Conservation (phyloP, 1,140 invertebrate species). For the Philopotamus ludificatus region DNA sequence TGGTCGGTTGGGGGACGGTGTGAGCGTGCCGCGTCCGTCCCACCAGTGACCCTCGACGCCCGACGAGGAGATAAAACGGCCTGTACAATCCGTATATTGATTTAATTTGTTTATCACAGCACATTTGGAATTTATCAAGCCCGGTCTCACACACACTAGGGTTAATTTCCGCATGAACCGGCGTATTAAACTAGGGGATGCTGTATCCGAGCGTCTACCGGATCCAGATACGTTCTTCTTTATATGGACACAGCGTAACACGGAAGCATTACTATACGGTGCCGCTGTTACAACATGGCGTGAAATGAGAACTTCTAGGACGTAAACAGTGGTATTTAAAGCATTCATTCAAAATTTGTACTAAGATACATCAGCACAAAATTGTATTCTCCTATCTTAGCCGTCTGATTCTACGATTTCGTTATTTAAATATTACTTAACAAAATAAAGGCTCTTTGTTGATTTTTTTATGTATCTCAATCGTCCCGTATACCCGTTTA, state of each 20-base stretch:
- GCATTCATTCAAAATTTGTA: conserved; percentile 43
- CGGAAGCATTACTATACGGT: background rate
- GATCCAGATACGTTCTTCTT: conserved; percentile 17
- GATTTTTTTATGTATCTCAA: conserved; percentile 46
- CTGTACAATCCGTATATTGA: conserved; percentile 66
- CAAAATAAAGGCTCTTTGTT: conserved; percentile 52
- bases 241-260: conserved; percentile 28
- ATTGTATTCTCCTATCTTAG: conserved; percentile 38
- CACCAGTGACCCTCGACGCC: conserved; percentile 24
- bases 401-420: conserved; percentile 40
- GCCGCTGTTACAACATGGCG: conserved; percentile 30
- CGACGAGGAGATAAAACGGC: conserved; percentile 61
- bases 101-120: conserved; percentile 65
- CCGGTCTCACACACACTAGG: conserved; percentile 5
- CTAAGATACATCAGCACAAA: conserved; percentile 41
- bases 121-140: conserved; percentile 65
- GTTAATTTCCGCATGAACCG: conserved; percentile 18
- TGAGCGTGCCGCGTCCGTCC: background rate
- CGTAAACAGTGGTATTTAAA: conserved; percentile 42
- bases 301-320: conserved; percentile 42
- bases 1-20: conserved; percentile 1
- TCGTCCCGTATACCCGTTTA: conserved; percentile 12
- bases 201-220: background rate
- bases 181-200: background rate
- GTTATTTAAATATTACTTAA: conserved; percentile 46